phyloP scores from a whole-genome alignment of 2,797 vertebrate species.

The Urocyon cinereoargenteus region DNA sequence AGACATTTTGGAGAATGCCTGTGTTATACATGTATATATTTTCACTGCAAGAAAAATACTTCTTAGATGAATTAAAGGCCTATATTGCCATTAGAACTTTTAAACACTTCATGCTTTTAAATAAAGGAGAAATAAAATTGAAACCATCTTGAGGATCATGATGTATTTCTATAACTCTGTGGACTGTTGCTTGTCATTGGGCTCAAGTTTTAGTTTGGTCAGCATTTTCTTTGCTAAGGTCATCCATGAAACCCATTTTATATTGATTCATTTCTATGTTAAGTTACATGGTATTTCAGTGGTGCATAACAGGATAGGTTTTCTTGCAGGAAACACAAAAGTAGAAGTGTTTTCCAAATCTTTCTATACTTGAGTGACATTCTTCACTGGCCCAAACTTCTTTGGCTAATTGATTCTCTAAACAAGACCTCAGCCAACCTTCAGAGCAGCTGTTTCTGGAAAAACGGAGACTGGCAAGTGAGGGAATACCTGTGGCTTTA shows the following conservation, averaged over 20 bases:
- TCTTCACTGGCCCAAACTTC: slow-evolving; percentile 64
- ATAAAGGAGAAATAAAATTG: slow-evolving; percentile 8
- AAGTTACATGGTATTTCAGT: background rate
- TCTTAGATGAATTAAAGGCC: background rate
- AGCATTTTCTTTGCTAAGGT: slow-evolving; percentile 9
- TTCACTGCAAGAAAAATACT: background rate
- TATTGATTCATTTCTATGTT: slow-evolving; percentile 31
- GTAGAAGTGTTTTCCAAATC: slow-evolving; percentile 64
- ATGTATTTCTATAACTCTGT: background rate
- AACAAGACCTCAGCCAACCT: slow-evolving; percentile 80
- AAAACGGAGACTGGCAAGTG: slow-evolving; percentile 45
- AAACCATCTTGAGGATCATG: background rate
- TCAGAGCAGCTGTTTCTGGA: slow-evolving; percentile 77
- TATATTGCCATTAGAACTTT: background rate
- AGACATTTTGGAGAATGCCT: background rate
- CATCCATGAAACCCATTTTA: background rate
- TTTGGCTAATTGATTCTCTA: slow-evolving; percentile 74
- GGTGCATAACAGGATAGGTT: background rate
- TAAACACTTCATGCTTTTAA: slow-evolving; percentile 27
- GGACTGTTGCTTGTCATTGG: background rate
- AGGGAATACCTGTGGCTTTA: slow-evolving; percentile 70
- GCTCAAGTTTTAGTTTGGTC: background rate
- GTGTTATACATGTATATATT: background rate
- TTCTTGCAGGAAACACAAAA: slow-evolving; percentile 58
- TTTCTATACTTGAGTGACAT: slow-evolving; percentile 66